phyloP scores from a whole-genome alignment of 2,888 invertebrate species.

The Caenorhabditis sp. region DNA sequence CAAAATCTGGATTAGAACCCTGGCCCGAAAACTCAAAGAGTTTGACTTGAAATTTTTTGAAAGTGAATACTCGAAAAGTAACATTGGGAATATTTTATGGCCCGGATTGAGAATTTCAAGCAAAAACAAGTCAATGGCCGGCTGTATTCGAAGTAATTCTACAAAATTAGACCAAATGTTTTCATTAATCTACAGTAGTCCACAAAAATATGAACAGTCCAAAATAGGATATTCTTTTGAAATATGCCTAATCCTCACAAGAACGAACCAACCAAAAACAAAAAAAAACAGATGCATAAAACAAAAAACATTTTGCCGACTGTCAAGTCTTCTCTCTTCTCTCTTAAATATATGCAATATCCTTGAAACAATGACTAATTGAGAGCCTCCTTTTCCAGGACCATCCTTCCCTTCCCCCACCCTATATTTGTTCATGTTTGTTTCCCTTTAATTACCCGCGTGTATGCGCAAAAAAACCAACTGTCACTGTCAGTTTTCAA shows the following conservation, averaged over 20 bases:
- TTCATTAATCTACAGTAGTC: no score
- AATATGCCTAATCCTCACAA: background rate
- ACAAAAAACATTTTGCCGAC: background rate
- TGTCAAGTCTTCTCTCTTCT: background rate
- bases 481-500: background rate
- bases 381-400: background rate
- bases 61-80: no score
- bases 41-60: no score
- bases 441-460: background rate
- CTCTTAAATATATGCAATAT: background rate
- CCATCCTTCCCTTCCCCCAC: no score
- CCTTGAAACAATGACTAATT: constrained; percentile 1
- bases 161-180: no score
- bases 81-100: no score
- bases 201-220: no score
- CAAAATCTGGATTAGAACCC: no score
- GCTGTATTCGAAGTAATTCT: no score
- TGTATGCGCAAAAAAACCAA: background rate
- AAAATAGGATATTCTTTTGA: background rate
- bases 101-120: no score
- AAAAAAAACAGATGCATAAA: background rate
- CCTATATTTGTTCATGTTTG: background rate
- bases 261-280: background rate
- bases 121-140: no score
- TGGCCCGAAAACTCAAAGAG: no score